Evolutionary conservation across 2,888 invertebrate genomes (phyloP), one percentile per base, ranked within the genome.

Genomic region (Rhyacophila evoluta): DNA sequence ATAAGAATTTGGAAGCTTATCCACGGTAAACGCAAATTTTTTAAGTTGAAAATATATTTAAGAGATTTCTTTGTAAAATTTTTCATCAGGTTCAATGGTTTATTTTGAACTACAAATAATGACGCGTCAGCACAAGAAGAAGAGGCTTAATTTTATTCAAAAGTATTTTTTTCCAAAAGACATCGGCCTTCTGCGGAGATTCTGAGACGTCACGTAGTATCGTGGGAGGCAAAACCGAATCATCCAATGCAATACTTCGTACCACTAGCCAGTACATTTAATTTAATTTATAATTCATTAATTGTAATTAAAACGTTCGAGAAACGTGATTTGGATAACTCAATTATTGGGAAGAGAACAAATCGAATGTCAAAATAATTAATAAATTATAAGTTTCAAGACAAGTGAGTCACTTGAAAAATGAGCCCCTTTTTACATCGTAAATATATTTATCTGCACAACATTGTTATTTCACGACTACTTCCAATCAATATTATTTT

Each of bases 121-220:
- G 55, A 55, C 55, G 25, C 55, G 55, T 55, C 55, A 55, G 55
- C 19, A 25, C 15, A 55, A 25, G 55, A 25, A 55, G 55, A 19
- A 2, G 12, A 55, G 55, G 10, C 55, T 55, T 55, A 55, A 55
- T 55, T 55, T 25, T 19, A 55, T 55, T 55, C 55, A 55, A 25
- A 55, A 55, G 55, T 19, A 55, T 55, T 55, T 55, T 39, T 55
- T 55, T 25, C 25, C 55, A 25, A 55, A 19, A 19, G 55, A 55
- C 55, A 55, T 55, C 55, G 55, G 15, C 55, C 55, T 55, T 55
- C 55, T 55, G 55, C 55, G 55, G 55, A 55, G 55, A 55, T 15
- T 55, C 19, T 55, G 55, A 11, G 25, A 1, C 6, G 55, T 15
- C 55, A 55, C 55, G 55, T 55, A 55, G 15, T 55, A 10, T 25